These are phyloP conservation scores for Lithophane semibrunnea DNA, from an alignment of 2,888 invertebrate species.

Conservation along the genomic window DNA sequence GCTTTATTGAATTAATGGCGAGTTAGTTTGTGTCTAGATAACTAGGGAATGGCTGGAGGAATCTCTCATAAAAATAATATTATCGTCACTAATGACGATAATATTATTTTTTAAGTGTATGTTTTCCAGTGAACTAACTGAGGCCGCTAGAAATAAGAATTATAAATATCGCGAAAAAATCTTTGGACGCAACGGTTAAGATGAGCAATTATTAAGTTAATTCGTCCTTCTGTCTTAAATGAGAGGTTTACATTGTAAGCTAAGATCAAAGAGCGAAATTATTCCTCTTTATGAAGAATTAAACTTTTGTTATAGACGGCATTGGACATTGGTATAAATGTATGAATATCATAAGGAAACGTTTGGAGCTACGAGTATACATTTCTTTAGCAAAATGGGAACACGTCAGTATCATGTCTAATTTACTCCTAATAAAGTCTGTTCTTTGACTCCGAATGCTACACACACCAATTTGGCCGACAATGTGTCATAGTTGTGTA, in stretches of 20 bases:
- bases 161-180: not conserved
- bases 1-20: slow-evolving; percentile 55
- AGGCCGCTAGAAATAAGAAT: not conserved
- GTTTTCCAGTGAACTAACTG: not conserved
- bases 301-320: slow-evolving; percentile 1
- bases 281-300: not conserved
- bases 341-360: not conserved
- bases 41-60: slow-evolving; percentile 12
- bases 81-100: not conserved
- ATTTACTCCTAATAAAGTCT: slow-evolving; percentile 57
- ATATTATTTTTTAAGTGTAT: not conserved
- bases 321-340: not conserved
- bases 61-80: not conserved
- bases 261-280: not conserved
- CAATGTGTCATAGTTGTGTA: slow-evolving; percentile 67
- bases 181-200: not conserved
- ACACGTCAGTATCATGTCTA: slow-evolving; percentile 52
- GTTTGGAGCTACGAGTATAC: slow-evolving; percentile 8
- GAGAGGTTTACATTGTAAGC: not conserved
- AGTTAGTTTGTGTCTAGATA: slow-evolving; percentile 44
- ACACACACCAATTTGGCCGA: slow-evolving; percentile 52
- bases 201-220: not conserved
- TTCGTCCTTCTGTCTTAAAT: not conserved
- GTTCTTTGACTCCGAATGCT: slow-evolving; percentile 43
- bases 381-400: slow-evolving; percentile 26